Base-by-base conservation (phyloP, 2,113 vertebrate genomes). In the Urocitellus parryii region DNA sequence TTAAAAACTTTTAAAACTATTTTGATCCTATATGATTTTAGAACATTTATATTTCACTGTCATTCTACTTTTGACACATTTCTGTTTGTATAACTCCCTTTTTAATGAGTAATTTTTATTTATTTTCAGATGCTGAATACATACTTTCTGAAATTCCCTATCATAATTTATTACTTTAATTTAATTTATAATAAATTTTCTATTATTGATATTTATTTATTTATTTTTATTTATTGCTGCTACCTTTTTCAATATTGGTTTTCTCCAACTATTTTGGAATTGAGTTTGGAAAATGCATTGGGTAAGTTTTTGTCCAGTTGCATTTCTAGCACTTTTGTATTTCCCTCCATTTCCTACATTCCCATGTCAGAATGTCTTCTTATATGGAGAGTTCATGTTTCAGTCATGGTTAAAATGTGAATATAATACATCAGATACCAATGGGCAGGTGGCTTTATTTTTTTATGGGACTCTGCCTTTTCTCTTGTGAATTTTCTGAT, bases 271-370 rank as follows among this genome's bases (percentile, higher is more conserved):
- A 3, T 70, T 90, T 67, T 72, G 12, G 14, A 58, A 84, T 53
- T 78, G 37, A 58, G 1, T 70, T 48, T 39, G 20, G 8, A 25
- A 34, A 3, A 68, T 1, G 58, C 4, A 51, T 0, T 16, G 2
- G 53, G 17, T 39, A 32, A 42, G 4, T 45, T 34, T 42, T 53
- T 34, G 4, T 58, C 11, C 18, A 32, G 20, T n/a, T 53, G 27
- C 14, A n/a, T 82, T 39, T n/a, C 32, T 5, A 48, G 9, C 4
- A 37, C 39, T 27, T 61, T 63, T 4, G 3, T 48, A 10, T 79
- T 29, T 32, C 5, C 8, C 37, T 51, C 24, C 3, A 29, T 13
- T 7, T 24, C 10, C 7, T 12, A 29, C 0, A 48, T 8, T 14
- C 10, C 4, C 29, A 81, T 17, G 6, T 13, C 32, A 67, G 13